Conservation (phyloP, 2,113 vertebrate genomes). For the Falcunculus frontatus region DNA sequence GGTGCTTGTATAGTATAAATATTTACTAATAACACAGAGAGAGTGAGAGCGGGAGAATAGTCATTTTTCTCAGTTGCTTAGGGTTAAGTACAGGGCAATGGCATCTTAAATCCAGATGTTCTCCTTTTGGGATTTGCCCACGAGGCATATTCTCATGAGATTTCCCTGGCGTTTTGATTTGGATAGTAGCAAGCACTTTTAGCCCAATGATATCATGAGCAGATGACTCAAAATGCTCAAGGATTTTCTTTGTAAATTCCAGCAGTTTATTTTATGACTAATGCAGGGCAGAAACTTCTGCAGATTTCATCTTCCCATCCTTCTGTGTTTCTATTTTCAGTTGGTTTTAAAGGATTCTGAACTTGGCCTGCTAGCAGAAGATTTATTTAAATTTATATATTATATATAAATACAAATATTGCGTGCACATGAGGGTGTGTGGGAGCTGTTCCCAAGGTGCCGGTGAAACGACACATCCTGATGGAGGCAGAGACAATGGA, state of each 20-base stretch:
- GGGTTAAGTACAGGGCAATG: constrained; percentile 69
- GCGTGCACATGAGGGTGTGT: neutral
- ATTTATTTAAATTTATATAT: constrained; percentile 40
- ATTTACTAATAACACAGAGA: constrained; percentile 56
- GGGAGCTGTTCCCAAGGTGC: constrained; percentile 50
- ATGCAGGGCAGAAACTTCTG: constrained; percentile 34
- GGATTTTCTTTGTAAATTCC: constrained; percentile 57
- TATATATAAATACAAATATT: constrained; percentile 2
- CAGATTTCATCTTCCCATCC: constrained; percentile 49
- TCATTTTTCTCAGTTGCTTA: constrained; percentile 67
- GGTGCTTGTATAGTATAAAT: constrained; percentile 41
- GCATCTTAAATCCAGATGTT: constrained; percentile 74
- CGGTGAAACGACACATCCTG: neutral
- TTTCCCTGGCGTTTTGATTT: constrained; percentile 53
- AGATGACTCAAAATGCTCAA: constrained; percentile 45
- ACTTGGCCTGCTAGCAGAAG: constrained; percentile 9
- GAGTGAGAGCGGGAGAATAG: constrained; percentile 47
- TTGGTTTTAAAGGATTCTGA: constrained; percentile 41
- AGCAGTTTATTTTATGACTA: constrained; percentile 49
- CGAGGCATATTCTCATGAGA: constrained; percentile 71
- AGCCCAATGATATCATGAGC: constrained; percentile 59
- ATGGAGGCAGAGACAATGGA: neutral
- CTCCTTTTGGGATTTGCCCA: constrained; percentile 72
- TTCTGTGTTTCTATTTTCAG: constrained; percentile 58
- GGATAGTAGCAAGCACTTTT: constrained; percentile 61